Percentiles rank a stretch among this genome's conserved stretches.
phyloP scores from a whole-genome alignment of 2,797 vertebrate species.

The Silurus aristotelis region DNA sequence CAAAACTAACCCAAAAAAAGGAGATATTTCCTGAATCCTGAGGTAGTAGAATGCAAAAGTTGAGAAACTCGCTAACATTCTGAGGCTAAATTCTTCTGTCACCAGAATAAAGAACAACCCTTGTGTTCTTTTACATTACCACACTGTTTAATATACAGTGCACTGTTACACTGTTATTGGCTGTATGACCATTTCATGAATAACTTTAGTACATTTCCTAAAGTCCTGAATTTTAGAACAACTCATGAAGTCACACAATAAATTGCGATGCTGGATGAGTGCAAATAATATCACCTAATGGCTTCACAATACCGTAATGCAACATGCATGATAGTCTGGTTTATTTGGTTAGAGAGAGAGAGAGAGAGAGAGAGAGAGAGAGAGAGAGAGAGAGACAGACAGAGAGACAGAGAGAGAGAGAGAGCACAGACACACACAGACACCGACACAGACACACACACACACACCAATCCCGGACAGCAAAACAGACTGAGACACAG shows the following conservation, averaged over 20 bases:
- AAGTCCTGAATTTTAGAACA: neutral
- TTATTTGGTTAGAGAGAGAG: neutral
- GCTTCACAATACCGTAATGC: neutral
- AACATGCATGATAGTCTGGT: neutral
- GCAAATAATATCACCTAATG: neutral
- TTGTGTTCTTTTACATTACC: neutral
- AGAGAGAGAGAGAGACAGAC: neutral
- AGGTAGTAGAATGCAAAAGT: constrained; percentile 55
- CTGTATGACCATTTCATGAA: neutral
- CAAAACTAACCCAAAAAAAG: constrained; percentile 61
- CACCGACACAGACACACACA: neutral
- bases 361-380: neutral
- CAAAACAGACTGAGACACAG: neutral
- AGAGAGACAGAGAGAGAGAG: neutral
- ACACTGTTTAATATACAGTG: neutral
- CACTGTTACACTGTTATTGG: neutral
- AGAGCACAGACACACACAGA: neutral
- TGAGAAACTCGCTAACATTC: neutral
- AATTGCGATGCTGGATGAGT: neutral
- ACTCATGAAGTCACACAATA: neutral
- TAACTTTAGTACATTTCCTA: neutral
- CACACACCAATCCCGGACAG: neutral
- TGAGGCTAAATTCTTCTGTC: neutral
- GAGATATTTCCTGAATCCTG: constrained; percentile 60
- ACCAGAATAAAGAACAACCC: neutral